Percentiles rank a stretch among this genome's conserved stretches.
Conservation (phyloP, 2,888 invertebrate genomes). For the Gari tellinella region DNA sequence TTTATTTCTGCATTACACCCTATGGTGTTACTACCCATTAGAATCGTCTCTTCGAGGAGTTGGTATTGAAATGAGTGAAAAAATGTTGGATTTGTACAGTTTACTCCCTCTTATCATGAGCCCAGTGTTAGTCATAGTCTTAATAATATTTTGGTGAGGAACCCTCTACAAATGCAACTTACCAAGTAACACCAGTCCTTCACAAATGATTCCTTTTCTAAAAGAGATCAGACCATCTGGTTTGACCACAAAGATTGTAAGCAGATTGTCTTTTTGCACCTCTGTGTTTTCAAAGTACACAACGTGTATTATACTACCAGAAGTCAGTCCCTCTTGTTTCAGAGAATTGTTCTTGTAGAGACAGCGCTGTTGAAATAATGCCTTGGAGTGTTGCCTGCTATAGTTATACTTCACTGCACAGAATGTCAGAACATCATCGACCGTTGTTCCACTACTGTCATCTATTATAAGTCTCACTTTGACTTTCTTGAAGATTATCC, state of each 20-base stretch:
- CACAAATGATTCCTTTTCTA: constrained; percentile 24
- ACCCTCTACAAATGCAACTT: too few relatives aligned
- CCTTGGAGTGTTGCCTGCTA: constrained; percentile 18
- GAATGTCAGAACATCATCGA: constrained; percentile 40
- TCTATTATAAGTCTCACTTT: constrained; percentile 21
- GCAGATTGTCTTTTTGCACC: constrained; percentile 18
- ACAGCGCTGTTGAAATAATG: constrained; percentile 20
- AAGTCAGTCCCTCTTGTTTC: constrained; percentile 10
- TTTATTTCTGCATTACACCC: too few relatives aligned
- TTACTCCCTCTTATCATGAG: too few relatives aligned
- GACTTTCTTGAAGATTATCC: constrained; percentile 20
- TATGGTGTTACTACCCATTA: too few relatives aligned
- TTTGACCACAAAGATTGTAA: constrained; percentile 25
- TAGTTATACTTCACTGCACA: constrained; percentile 38
- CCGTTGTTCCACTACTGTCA: constrained; percentile 21
- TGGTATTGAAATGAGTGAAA: too few relatives aligned
- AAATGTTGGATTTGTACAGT: too few relatives aligned
- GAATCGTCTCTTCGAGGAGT: too few relatives aligned
- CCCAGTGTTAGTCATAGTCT: too few relatives aligned
- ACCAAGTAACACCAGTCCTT: constrained; percentile 44
- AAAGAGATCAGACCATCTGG: constrained; percentile 21
- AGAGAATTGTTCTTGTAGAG: constrained; percentile 17
- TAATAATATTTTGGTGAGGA: too few relatives aligned
- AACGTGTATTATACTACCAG: constrained; percentile 18
- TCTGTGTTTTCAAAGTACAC: constrained; percentile 28